Base-by-base conservation (phyloP, 2,797 vertebrate genomes). In the Clamator glandarius region DNA sequence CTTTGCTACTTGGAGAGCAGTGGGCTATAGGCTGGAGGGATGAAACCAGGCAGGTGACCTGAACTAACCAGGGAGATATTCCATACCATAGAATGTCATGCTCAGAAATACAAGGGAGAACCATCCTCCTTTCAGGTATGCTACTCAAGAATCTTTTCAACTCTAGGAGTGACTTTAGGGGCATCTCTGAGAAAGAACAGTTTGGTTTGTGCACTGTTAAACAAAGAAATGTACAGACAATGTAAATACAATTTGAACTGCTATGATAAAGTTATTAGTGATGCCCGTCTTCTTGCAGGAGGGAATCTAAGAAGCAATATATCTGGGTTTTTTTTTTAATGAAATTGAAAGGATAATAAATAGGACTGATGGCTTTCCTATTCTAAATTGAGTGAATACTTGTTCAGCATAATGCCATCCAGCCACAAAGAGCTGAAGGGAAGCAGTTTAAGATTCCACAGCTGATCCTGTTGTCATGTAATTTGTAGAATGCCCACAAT, bases 281-380 rank as follows among this genome's bases (percentile, higher is more conserved):
- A 74, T 51, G 61, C 29, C 52, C 1, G 0, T 77, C 46, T 78
- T 41, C 76, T 86, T 67, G 26, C 35, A 61, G 69, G 41, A 82
- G 82, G 73, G 66, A 73, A 52, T 77, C 42, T 61, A 70, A 86
- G 88, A 79, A 58, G 67, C 19, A 86, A 0, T 42, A 89, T 62
- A 20, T 35, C 28, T 35, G 59, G 62, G n/a, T n/a, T n/a, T n/a
- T 39, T 39, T 39, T 90, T 39, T n/a, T n/a, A 85, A 68, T 75
- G 54, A 73, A 72, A 76, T 76, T 68, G 77, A 66, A 81, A 91
- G 36, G 44, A 62, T 83, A 87, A 74, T 41, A 54, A 93, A 66
- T 20, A 76, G 31, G 5, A 73, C 48, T 39, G 61, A 69, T 11
- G 59, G 18, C 44, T 86, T 35, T 69, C 59, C 33, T 88, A 48